phyloP scores from a whole-genome alignment of 2,888 invertebrate genomes.

The Dryobotodes eremita region DNA sequence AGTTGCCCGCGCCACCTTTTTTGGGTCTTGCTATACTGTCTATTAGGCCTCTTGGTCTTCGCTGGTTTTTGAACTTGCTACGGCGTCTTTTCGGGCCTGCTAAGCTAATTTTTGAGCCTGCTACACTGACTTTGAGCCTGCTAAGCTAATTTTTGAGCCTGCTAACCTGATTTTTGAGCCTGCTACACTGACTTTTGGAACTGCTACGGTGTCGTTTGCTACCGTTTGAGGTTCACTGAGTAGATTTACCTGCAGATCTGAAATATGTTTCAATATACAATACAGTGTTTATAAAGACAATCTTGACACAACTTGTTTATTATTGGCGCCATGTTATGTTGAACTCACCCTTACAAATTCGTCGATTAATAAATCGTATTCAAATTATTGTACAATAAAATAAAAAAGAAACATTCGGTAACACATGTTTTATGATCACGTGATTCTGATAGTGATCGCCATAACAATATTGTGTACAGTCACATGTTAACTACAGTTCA shows the following conservation, averaged over 20 bases:
- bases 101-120: background rate
- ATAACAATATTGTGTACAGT: slow-evolving; percentile 25
- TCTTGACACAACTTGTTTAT: background rate
- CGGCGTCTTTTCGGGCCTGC: background rate
- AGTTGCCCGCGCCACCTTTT: background rate
- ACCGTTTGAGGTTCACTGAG: background rate
- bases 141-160: background rate
- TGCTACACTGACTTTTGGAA: background rate
- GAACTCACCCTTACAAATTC: slow-evolving; percentile 20
- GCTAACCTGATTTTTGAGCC: background rate
- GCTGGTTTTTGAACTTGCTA: background rate
- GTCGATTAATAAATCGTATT: slow-evolving; percentile 27
- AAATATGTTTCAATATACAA: no score
- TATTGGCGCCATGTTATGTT: background rate
- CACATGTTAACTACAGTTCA: slow-evolving; percentile 9
- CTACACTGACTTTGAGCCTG: background rate
- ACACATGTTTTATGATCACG: slow-evolving; percentile 48
- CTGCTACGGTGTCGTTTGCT: background rate
- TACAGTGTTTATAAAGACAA: no score
- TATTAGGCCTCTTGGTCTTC: background rate
- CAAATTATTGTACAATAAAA: slow-evolving; percentile 9
- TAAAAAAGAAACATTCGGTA: slow-evolving; percentile 37
- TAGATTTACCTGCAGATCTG: background rate
- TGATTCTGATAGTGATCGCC: slow-evolving; percentile 42
- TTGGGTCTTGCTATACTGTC: background rate